A percentile compares a stretch with the other conserved stretches of the same genome.
phyloP scores from a whole-genome alignment of 2,797 vertebrate species.

The Anguilla marmorata region DNA sequence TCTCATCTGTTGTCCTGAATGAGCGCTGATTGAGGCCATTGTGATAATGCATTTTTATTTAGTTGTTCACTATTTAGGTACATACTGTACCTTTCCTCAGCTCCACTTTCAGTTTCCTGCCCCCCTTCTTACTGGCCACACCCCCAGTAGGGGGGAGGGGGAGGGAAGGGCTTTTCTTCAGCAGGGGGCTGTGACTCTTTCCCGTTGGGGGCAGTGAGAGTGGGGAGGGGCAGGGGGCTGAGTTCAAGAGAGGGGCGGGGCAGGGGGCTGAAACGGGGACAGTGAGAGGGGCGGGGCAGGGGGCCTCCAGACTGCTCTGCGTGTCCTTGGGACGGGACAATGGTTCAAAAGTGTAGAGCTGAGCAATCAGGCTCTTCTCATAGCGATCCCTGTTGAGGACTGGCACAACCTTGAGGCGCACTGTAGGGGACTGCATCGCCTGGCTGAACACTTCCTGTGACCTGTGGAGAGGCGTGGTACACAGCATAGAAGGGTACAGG shows the following conservation, averaged over 20 bases:
- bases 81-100: constrained; percentile 86
- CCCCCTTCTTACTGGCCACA: constrained; percentile 80
- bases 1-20: neutral
- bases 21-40: neutral
- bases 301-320: constrained; percentile 47
- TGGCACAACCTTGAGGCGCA: constrained; percentile 84
- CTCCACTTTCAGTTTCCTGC: constrained; percentile 87
- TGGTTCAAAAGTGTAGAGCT: constrained; percentile 67
- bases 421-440: constrained; percentile 82
- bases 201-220: constrained; percentile 50
- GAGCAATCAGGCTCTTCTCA: constrained; percentile 84
- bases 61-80: too few species aligned
- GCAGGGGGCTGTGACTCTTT: constrained; percentile 65
- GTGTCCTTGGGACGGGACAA: neutral
- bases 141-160: constrained; percentile 80
- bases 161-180: constrained; percentile 74
- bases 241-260: constrained; percentile 26
- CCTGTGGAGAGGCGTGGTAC: constrained; percentile 50
- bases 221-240: constrained; percentile 35
- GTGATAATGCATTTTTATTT: neutral
- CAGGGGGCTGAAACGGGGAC: neutral
- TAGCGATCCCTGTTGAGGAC: constrained; percentile 81
- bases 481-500: too few species aligned
- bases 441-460: constrained; percentile 90
- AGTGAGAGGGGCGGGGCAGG: constrained; percentile 37